Evolutionary conservation across 2,888 invertebrate genomes (phyloP), one percentile per base, ranked within the genome.

Genomic region (Tetranychus truncatus): DNA sequence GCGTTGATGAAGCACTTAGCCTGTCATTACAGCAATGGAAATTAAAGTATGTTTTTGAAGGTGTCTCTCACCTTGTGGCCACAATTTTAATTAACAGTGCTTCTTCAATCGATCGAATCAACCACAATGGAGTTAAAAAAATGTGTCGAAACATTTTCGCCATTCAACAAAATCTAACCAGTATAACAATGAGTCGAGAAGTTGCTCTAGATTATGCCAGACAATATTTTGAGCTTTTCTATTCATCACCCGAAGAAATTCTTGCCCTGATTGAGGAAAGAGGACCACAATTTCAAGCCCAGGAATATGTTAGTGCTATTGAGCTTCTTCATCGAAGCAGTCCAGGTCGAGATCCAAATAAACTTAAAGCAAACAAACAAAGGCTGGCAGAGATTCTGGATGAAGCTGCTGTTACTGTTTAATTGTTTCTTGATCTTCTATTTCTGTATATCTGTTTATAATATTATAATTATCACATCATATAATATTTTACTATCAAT

Each of bases 21-120:
- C 87, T 88, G 15, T 88, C 89, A 79, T 83, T 92, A 72, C 90
- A 90, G 82, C 88, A 88, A 0, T 86, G 89, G 74, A 91, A 91
- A 81, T 88, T 89, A 78, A 86, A 92, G 89, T 95, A 94, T 82
- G 88, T 94, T 78, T 90, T 94, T 84, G 90, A 91, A 83, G 94
- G 94, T 1, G 84, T 96, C 45, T 95, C 95, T 2, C 89, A 89
- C 82, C 83, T 91, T 73, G 88, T 90, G 71, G 87, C 91, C 0
- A 88, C 89, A 80, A 89, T 91, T 79, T 84, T 92, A 76, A 91
- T 92, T 80, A 89, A 89, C 80, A 89, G 89, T 74, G 89, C 90
- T 11, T 89, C 90, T 80, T 89, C 88, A 81, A 87, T 92, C 83
- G 88, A 88, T 79, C 85, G 88, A 77, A 89, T 93, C 77, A 90